These are phyloP conservation scores for Pseudococcus viburni DNA, from an alignment of 2,888 invertebrate genomes.

Conservation along the genomic window DNA sequence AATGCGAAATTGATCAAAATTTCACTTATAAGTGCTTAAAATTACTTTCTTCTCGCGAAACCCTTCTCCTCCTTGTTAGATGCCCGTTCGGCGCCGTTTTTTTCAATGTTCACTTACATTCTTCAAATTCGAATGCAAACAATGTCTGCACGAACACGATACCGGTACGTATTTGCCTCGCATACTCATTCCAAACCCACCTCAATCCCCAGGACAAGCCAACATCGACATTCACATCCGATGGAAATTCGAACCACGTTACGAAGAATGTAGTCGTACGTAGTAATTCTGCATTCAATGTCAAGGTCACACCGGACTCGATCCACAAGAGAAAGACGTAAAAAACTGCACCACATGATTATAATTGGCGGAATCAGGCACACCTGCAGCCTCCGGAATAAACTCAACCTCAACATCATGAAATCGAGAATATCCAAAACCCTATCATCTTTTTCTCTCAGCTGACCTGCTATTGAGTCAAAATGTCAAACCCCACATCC, in stretches of 20 bases:
- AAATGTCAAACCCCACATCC: not conserved
- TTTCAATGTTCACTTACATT: too few species aligned
- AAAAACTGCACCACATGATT: not conserved
- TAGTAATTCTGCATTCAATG: slow-evolving; percentile 5
- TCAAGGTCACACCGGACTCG: not conserved
- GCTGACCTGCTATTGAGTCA: not conserved
- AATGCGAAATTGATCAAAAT: too few species aligned
- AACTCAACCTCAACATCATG: not conserved
- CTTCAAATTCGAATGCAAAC: too few species aligned
- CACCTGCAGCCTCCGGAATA: not conserved
- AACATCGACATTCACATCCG: not conserved
- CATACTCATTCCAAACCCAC: not conserved
- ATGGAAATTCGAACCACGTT: slow-evolving; percentile 17
- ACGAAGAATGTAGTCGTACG: not conserved
- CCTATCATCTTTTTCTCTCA: not conserved
- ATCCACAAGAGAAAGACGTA: not conserved
- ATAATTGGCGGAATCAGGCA: too few species aligned
- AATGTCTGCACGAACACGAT: too few species aligned
- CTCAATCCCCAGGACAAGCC: not conserved
- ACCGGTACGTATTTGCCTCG: not conserved
- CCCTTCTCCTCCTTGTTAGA: too few species aligned
- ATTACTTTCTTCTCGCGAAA: too few species aligned
- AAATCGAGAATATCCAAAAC: not conserved
- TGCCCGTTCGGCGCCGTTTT: too few species aligned
- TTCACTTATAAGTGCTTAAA: too few species aligned